Evolutionary conservation across 2,888 invertebrate species (phyloP), one percentile per base, ranked within the genome.

Genomic region (Amblyteles armatorius): DNA sequence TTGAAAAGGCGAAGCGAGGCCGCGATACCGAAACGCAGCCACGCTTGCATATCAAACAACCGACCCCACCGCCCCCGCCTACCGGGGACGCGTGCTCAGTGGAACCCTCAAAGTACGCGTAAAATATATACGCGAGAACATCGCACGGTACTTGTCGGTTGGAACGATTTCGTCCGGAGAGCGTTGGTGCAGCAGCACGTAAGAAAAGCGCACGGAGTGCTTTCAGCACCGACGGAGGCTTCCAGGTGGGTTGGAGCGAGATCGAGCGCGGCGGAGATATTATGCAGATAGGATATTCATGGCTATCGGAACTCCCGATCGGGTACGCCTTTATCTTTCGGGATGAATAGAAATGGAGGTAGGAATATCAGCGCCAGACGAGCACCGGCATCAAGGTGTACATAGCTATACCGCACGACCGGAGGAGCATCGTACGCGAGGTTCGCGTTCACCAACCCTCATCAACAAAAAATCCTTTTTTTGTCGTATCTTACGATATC

Each of bases 271-370:
- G 74, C 52, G 79, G 86, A 85, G 88, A 88, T 88, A 89, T 90
- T 92, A 91, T 91, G 90, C 90, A 85, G 90, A 91, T 91, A 90
- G 91, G 90, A 92, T 92, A 92, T 92, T 92, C 92, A 91, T 91
- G 88, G 90, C 88, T 91, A 92, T 92, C 92, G 91, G 87, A 86
- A 89, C 88, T 89, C 87, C 85, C 88, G 91, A 92, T 92, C 92
- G 89, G 88, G 73, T 85, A 87, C 89, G 91, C 90, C 90, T 91
- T 92, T 92, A 91, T 92, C 91, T 92, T 90, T 86, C 88, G 83
- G 86, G 91, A 91, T 91, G 92, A 92, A 92, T 92, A 92, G 90
- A 91, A 92, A 92, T 90, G 88, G 88, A 85, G 86, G 80, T 77
- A 72, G 81, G 71, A 85, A 81, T 67, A 79, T 65, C 50, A 36